phyloP scores from a whole-genome alignment of 2,797 vertebrate genomes.

The Sebastes hubbsi region DNA sequence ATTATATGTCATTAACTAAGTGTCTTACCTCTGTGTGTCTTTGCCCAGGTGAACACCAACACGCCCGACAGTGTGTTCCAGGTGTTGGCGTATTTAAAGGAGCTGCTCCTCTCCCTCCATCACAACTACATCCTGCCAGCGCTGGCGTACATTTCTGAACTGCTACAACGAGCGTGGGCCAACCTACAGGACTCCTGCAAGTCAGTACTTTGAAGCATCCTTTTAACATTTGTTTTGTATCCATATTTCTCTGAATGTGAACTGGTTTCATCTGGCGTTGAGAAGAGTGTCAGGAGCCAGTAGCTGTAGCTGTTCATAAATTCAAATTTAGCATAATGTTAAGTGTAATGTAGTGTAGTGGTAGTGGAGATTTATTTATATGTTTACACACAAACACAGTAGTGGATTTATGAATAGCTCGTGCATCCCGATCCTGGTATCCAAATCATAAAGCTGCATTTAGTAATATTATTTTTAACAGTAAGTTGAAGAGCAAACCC shows the following conservation, averaged over 20 bases:
- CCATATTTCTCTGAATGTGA: background rate
- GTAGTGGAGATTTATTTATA: accelerated
- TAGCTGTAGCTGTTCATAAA: background rate
- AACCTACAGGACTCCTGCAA: constrained; percentile 88
- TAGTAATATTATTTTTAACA: background rate
- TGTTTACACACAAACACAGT: background rate
- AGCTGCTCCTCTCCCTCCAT: constrained; percentile 87
- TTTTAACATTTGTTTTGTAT: background rate
- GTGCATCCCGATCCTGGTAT: background rate
- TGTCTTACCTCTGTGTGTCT: background rate
- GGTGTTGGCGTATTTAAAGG: constrained; percentile 78
- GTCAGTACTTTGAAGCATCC: constrained; percentile 76
- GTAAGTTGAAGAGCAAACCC: background rate
- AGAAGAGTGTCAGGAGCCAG: background rate
- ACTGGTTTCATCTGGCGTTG: background rate
- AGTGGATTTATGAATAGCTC: background rate
- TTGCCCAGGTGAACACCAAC: constrained; percentile 77
- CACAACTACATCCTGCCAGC: constrained; percentile 84
- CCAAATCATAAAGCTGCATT: background rate
- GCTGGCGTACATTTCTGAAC: constrained; percentile 69
- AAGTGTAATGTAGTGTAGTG: no score
- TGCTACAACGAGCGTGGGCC: constrained; percentile 83
- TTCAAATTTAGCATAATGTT: background rate
- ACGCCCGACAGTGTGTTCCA: constrained; percentile 86
- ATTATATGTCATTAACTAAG: background rate